phyloP scores from a whole-genome alignment of 2,113 vertebrate genomes.

The Pteruthius melanotis region DNA sequence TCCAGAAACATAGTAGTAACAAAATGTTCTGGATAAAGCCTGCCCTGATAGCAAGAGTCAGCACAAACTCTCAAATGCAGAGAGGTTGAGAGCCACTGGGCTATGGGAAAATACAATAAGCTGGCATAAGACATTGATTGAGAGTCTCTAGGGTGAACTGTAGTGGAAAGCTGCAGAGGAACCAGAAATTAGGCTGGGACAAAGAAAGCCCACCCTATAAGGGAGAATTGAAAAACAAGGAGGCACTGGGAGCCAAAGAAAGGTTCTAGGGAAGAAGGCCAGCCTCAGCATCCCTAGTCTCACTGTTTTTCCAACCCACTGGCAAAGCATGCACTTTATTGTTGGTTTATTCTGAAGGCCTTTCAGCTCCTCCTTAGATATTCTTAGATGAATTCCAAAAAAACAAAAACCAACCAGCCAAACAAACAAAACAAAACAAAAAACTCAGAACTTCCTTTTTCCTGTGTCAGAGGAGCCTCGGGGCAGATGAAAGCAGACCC shows the following conservation, averaged over 20 bases:
- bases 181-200: not conserved
- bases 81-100: not conserved
- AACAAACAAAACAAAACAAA: not conserved
- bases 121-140: not conserved
- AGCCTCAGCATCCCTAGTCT: not conserved
- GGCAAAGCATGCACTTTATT: not conserved
- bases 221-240: not conserved
- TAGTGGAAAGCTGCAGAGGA: not conserved
- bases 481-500: not conserved
- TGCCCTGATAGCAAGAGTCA: not conserved
- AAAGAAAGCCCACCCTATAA: not conserved
- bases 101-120: not conserved
- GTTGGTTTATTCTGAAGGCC: not conserved
- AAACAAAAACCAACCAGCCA: not conserved
- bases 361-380: not conserved
- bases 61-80: not conserved
- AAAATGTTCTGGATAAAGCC: not conserved
- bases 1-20: not conserved
- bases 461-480: not conserved
- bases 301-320: not conserved
- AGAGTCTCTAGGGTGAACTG: not conserved
- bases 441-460: not conserved
- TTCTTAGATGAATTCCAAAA: not conserved
- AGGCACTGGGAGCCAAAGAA: not conserved
- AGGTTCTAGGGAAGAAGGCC: not conserved